Base-by-base conservation (phyloP, 2,888 invertebrate genomes). In the Ennomos quercinarius region DNA sequence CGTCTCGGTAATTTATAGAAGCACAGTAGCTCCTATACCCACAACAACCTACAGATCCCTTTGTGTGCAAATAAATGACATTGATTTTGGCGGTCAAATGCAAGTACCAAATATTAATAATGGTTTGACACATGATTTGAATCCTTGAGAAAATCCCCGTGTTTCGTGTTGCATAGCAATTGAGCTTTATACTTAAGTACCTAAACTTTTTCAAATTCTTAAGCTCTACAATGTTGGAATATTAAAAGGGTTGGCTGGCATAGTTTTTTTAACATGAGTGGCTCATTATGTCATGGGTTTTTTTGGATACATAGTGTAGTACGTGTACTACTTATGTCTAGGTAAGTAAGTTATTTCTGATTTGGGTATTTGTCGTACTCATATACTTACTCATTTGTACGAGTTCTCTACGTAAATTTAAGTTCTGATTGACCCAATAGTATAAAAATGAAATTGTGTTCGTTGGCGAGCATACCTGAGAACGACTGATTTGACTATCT, bases 11-110 rank as follows among this genome's bases (percentile, higher is more conserved):
- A 46, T 46, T 36, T 46, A 46, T 37, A 36, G 37, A 17, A 13
- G n/a, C 13, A 8, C 40, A 40, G 13, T 10, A 45, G 41, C 36
- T 35, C 11, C 12, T n/a, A 38, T 13, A 10, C 11, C 40, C 13
- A 43, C 38, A 44, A n/a, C 27, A 34, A 37, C 50, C 40, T 44
- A 49, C 50, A 8, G 40, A 36, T 13, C 47, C 61, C 50, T 64
- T 68, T 68, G 66, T 68, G 47, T 68, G 68, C 59, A 63, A 68
- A 68, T 68, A 58, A 43, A 46, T 45, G 53, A 37, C 58, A 58
- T 49, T 58, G 50, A 17, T 38, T 51, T 50, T 38, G 37, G 37
- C 43, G 46, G 36, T 46, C 47, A 48, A 54, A 48, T 37, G 41
- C 36, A 48, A 42, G 47, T 36, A 56, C 54, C 52, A 67, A 61